Base-by-base conservation (phyloP, 2,797 vertebrate genomes). In the Fistularia tabacaria region DNA sequence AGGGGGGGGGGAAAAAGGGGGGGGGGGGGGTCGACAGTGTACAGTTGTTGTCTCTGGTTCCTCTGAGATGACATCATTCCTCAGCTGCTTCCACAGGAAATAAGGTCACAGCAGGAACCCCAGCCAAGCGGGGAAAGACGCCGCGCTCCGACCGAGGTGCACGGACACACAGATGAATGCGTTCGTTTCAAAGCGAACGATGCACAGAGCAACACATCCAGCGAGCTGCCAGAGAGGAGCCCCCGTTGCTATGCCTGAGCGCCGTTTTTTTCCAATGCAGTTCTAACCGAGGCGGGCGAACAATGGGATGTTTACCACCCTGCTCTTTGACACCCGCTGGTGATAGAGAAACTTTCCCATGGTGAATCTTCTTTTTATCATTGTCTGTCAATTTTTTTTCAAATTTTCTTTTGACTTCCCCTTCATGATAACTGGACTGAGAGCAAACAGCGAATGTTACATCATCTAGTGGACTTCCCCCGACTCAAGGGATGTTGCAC, bases 81-180 rank as follows among this genome's bases (percentile, higher is more conserved):
- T 76, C 62, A 48, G 69, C 77, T 74, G 71, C 79, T 77, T 85
- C 63, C 63, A 88, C 85, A 89, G 90, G 90, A 92, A 91, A 90
- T 91, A 77, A 91, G 82, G 83, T 90, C 88, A 91, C 82, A 82
- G 78, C 58, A 45, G 74, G 85, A 85, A 77, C 75, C 68, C 74
- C 38, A 42, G 87, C 87, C 87, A 86, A 86, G 77, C 45, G 14
- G 57, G 60, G 68, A 81, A 70, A 80, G 60, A 83, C 49, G 73
- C 69, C 67, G 40, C 45, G 64, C 83, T 69, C 51, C 63, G 49
- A 62, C 54, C n/a, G 54, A 77, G 70, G 69, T 76, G 60, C 62
- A 66, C 63, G 11, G 54, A 13, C 60, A 49, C 56, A 62, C 62
- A 51, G 65, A 69, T 71, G 67, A 66, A 79, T 63, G 64, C 57